A percentile compares a stretch with the other conserved stretches of the same genome.
Conservation (phyloP, 1,140 invertebrate species). For the Anoplophora glabripennis region DNA sequence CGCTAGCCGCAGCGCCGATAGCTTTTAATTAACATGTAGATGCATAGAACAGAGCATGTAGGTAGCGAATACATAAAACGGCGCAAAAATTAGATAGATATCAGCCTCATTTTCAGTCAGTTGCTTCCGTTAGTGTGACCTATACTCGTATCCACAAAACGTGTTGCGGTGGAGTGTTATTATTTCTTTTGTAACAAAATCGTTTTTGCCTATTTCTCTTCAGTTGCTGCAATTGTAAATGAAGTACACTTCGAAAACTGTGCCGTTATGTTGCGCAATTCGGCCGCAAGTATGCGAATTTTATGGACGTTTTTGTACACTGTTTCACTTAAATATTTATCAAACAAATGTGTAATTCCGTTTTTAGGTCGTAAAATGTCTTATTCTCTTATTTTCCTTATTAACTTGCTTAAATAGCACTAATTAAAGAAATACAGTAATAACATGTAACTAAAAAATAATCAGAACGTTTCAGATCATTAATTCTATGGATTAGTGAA, state of each 20-base stretch:
- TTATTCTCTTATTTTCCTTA: no score
- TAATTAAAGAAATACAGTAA: no score
- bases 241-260: neutral
- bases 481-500: no score
- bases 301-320: no score
- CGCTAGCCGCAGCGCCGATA: neutral
- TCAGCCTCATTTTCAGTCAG: slow-evolving; percentile 25
- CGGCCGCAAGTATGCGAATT: slow-evolving; percentile 14
- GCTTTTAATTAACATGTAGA: slow-evolving; percentile 8
- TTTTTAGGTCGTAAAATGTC: no score
- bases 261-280: slow-evolving; percentile 10
- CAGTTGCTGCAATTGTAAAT: slow-evolving; percentile 11
- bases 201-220: slow-evolving; percentile 8
- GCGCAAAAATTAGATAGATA: slow-evolving; percentile 28
- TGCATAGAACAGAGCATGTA: slow-evolving; percentile 11
- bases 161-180: slow-evolving; percentile 27
- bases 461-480: no score
- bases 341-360: no score
- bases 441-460: no score
- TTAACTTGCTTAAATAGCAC: no score
- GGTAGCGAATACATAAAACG: slow-evolving; percentile 20
- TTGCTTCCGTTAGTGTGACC: slow-evolving; percentile 32
- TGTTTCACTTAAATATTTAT: no score
- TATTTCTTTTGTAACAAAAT: slow-evolving; percentile 21
- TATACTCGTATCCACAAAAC: slow-evolving; percentile 31